phyloP scores from a whole-genome alignment of 23 tunicate species.

The Styela clava region DNA sequence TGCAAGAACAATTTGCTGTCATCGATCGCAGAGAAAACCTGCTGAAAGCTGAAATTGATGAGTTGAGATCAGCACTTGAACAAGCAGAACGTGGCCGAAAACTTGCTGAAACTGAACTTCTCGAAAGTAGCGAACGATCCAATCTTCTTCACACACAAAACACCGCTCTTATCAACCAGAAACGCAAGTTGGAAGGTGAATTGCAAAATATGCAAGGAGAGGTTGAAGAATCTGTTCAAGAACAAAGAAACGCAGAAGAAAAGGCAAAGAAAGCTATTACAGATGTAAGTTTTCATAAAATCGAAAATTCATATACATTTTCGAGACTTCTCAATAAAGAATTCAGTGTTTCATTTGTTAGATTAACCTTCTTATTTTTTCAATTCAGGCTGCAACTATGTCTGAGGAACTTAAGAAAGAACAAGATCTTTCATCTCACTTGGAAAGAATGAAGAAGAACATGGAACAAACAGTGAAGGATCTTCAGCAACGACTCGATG shows the following conservation, averaged over 20 bases:
- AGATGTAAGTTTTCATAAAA: slow-evolving; percentile 49
- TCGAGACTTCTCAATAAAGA: too few relatives aligned
- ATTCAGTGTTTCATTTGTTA: background rate
- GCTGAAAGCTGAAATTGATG: slow-evolving; percentile 89
- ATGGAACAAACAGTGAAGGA: slow-evolving; percentile 94
- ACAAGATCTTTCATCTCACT: slow-evolving; percentile 43
- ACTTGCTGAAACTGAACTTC: slow-evolving; percentile 47
- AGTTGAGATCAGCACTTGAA: slow-evolving; percentile 36
- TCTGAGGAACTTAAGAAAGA: slow-evolving; percentile 76
- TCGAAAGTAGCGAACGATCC: slow-evolving; percentile 56
- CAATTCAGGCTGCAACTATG: slow-evolving; percentile 81
- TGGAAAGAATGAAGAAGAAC: slow-evolving; percentile 47
- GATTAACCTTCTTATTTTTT: background rate
- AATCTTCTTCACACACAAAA: slow-evolving; percentile 38
- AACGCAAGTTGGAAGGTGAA: slow-evolving; percentile 38
- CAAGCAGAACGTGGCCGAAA: slow-evolving; percentile 55
- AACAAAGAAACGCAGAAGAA: slow-evolving; percentile 33
- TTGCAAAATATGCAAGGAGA: slow-evolving; percentile 21
- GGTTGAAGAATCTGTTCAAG: slow-evolving; percentile 35
- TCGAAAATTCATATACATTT: background rate
- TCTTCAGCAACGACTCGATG: slow-evolving; percentile 90
- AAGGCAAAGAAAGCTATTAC: slow-evolving; percentile 94
- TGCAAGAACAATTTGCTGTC: slow-evolving; percentile 78
- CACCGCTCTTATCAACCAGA: slow-evolving; percentile 42
- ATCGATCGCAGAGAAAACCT: slow-evolving; percentile 84